A percentile compares a stretch with the other conserved stretches of the same genome.
These are phyloP conservation scores for Drosophila rubida DNA, from an alignment of 2,888 invertebrate genomes.

Conservation along the genomic window DNA sequence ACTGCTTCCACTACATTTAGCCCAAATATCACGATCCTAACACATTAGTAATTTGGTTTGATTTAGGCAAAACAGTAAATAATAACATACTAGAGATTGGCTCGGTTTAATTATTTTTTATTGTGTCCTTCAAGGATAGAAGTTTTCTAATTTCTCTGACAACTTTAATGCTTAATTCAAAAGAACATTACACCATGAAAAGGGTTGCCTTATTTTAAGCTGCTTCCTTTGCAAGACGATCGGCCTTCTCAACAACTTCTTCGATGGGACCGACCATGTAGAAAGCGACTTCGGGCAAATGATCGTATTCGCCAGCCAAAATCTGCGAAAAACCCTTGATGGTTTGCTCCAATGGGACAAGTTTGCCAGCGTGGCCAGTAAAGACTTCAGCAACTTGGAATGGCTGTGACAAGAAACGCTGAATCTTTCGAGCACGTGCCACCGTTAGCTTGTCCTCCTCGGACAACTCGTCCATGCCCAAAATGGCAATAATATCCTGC, in stretches of 20 bases:
- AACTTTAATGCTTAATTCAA: constrained; percentile 61
- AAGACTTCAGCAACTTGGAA: constrained; percentile 97
- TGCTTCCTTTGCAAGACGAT: constrained; percentile 84
- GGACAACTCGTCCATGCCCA: constrained; percentile 97
- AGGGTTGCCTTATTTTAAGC: constrained; percentile 54
- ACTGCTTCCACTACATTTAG: too few species aligned
- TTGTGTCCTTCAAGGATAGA: constrained; percentile 36
- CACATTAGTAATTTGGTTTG: too few species aligned
- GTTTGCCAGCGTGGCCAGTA: constrained; percentile 95
- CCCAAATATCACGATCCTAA: too few species aligned
- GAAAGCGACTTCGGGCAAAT: constrained; percentile 97
- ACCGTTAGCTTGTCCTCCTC: constrained; percentile 98
- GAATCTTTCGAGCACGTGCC: constrained; percentile 97
- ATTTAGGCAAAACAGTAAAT: too few species aligned
- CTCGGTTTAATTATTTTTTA: constrained; percentile 33
- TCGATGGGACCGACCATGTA: constrained; percentile 98
- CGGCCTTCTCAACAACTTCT: constrained; percentile 94
- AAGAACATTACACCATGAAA: constrained; percentile 40
- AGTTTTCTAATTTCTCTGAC: constrained; percentile 27
- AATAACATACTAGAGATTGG: not conserved
- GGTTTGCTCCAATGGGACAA: constrained; percentile 94
- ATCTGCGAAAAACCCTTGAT: constrained; percentile 95
- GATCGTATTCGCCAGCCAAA: constrained; percentile 93
- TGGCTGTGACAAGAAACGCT: constrained; percentile 97
- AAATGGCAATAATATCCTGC: constrained; percentile 96